Base-by-base conservation (phyloP, 2,888 invertebrate genomes). In the Iphiclides podalirius region DNA sequence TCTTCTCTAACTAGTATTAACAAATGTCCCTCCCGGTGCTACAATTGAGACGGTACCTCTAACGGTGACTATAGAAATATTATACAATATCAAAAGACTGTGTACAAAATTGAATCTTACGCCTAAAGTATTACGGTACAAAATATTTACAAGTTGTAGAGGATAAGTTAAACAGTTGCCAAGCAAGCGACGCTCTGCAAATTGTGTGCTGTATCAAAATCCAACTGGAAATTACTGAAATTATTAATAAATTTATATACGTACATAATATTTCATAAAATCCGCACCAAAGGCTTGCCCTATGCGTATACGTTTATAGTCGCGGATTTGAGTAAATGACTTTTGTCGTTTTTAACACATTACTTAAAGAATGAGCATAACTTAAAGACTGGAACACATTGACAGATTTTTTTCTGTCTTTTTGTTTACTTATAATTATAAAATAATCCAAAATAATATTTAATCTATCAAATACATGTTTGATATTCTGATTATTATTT, bases 61-160 rank as follows among this genome's bases (percentile, higher is more conserved):
- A 36, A 11, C 4, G 26, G 17, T 48, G 49, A 44, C 43, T 35
- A 46, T 56, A 54, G 43, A 57, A 57, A 57, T 57, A 55, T 53
- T 54, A 58, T 62, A 61, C 55, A 58, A 54, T 61, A 61, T 62
- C 60, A 61, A 66, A 64, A 60, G 60, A 59, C 53, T 56, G 60
- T 61, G 59, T 60, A 60, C 57, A 55, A 59, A 63, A 60, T 53
- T 54, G 57, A 55, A 56, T 43, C 54, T 58, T 61, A 64, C 37
- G 33, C 37, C 58, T 55, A 57, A 51, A 28, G 57, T 49, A 52
- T 57, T 59, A 57, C 57, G 57, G 52, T 68, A 67, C 60, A 64
- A 66, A 63, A 64, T 67, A 67, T 67, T 60, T 68, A 67, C 66
- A 68, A 40, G 6, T 39, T 33, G 1, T 6, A 44, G 31, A 15